Evolutionary conservation across 2,888 invertebrate genomes (phyloP), one percentile per base, ranked within the genome.

Genomic region (Tenthredo livida): DNA sequence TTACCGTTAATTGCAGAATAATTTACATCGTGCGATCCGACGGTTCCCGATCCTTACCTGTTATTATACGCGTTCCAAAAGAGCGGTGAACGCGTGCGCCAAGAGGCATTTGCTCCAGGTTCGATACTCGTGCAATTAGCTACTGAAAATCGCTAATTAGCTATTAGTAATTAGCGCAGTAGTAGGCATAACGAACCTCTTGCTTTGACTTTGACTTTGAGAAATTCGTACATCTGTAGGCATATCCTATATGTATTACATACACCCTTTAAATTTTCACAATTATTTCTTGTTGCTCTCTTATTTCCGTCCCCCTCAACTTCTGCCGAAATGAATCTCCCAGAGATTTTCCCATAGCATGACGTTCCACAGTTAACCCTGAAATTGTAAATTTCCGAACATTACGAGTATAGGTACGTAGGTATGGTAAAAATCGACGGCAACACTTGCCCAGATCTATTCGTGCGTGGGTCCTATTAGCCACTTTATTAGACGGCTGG

Each of bases 401-500:
- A 33, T 33, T 33, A 77, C 43, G 25, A 73, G 33, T 33, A n/a
- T 29, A 2, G 29, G 29, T 29, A n/a, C n/a, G n/a, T n/a, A n/a
- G n/a, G n/a, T 15, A 29, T 72, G n/a, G 72, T 72, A 70, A 73
- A 73, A 73, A 43, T 43, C 1, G 2, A 17, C 40, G 43, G 47
- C 9, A 72, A 75, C 72, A 73, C 72, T 77, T 21, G 54, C 54
- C 54, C 50, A 77, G 58, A 61, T 80, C 80, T 40, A 80, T 80
- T 80, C 80, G 80, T 80, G 77, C 85, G 86, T 85, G 85, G 88
- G 87, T 87, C 86, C 88, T 87, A 89, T 89, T 89, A 90, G 88
- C 87, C 85, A 87, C 88, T 90, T 90, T 90, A 89, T 89, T 88
- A 87, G 87, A 87, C 85, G 85, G 78, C 83, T 72, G 85, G 86